Evolutionary conservation across 2,797 vertebrate species (phyloP), one percentile per base, ranked within the genome.

Genomic region (Pipistrellus nathusii): DNA sequence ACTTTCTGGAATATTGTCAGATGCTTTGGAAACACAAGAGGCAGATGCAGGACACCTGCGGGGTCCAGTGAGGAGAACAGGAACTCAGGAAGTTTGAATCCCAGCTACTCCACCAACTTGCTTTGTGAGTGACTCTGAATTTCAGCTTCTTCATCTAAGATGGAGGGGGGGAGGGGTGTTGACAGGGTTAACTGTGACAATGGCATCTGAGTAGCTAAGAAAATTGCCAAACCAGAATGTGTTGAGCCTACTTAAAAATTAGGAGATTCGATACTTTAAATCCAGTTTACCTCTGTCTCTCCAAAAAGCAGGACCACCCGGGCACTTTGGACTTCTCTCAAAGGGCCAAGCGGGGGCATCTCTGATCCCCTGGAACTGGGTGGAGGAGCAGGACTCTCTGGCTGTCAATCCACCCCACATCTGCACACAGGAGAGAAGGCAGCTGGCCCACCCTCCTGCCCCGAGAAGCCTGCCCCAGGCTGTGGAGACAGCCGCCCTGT

Each of bases 261-360:
- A 81, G 76, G 51, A 81, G 41, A 62, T 59, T 64, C 84, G 68
- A 88, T 51, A 86, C 62, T 73, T 73, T 51, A 90, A 93, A 89
- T 82, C 72, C 38, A 66, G 76, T 81, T 72, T 84, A 66, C 15
- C 13, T 81, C 27, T 82, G 0, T 55, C 41, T 66, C 73, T 66
- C n/a, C 23, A 73, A 88, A 68, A 84, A 17, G 62, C 83, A 81
- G 84, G 68, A 71, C 53, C n/a, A 76, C 15, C 51, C 48, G 21
- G 41, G 44, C 59, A 41, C 66, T 59, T 82, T 38, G 51, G 82
- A 85, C 44, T 55, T 88, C 44, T 90, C 80, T 94, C 9, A 3
- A 87, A 77, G 77, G 71, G 72, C 64, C 25, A 23, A n/a, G 6
- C 25, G 38, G 59, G 53, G 48, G 46, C 35, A 13, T 85, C 85